Base-by-base conservation (phyloP, 2,888 invertebrate species). In the Rotaria magnacalcarata region DNA sequence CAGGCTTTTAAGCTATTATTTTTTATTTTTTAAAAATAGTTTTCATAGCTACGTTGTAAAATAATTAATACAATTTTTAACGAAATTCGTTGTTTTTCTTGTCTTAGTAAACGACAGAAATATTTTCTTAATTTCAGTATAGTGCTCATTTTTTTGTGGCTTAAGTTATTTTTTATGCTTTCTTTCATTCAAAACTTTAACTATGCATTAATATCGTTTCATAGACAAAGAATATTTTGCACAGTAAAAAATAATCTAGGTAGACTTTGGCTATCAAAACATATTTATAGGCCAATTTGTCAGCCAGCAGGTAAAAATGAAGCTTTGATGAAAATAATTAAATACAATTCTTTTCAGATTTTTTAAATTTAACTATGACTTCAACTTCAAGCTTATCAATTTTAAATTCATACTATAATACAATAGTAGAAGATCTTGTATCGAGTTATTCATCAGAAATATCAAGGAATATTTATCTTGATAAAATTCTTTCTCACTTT, bases 401-500 rank as follows among this genome's bases (percentile, higher is more conserved):
- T 47, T 47, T 80, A 47, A 47, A 80, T 80, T 80, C 43, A 24
- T 80, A 80, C 8, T 80, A 80, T 80, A n/a, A 80, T 80, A 80
- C 80, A 14, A n/a, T 80, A 11, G n/a, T 80, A 80, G 43, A 43
- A 47, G 80, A 80, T 43, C 47, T 80, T 24, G n/a, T 47, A 24
- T 80, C 80, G 6, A 4, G 19, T n/a, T 80, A 80, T 80, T 43
- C 47, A n/a, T 47, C 80, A 11, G 41, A 80, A 47, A n/a, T 47
- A 43, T 24, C 47, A 5, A n/a, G n/a, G 3, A 80, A 43, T 47
- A 16, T 24, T 47, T 86, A 56, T 56, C 43, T 86, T 43, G 43
- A 80, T 24, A 60, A 47, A 8, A 50, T 60, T 24, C 54, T 50
- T 50, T 54, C 75, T n/a, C 87, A 84, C n/a, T 87, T 87, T 50